These are phyloP conservation scores for Diplolepis rosae DNA, from an alignment of 2,888 invertebrate genomes.

Conservation along the genomic window DNA sequence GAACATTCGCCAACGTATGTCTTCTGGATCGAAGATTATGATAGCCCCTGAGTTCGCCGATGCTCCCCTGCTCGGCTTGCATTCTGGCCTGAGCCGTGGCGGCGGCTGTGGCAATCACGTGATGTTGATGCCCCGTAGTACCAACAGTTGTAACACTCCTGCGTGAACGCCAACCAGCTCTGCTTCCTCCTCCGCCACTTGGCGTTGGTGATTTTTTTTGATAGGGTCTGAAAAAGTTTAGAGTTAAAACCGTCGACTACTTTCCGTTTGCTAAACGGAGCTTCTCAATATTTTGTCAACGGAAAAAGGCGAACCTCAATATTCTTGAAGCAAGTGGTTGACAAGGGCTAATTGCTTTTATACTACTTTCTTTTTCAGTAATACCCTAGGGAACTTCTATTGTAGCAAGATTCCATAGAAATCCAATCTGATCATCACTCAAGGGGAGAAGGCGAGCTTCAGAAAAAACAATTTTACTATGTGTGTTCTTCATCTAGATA, in stretches of 20 bases:
- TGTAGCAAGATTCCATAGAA: constrained; percentile 5
- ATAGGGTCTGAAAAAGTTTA: constrained; percentile 63
- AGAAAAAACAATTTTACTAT: background rate
- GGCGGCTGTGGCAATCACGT: constrained; percentile 70
- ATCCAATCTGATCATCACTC: background rate
- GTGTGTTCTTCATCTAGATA: too few relatives aligned
- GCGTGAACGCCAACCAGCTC: constrained; percentile 70
- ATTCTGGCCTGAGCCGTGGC: constrained; percentile 79
- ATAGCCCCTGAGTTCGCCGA: constrained; percentile 92
- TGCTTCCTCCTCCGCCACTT: constrained; percentile 64
- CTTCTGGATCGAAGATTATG: constrained; percentile 91
- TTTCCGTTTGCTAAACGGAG: background rate
- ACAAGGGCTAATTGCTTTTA: constrained; percentile 7
- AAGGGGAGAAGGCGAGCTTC: background rate
- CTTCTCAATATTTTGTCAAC: background rate
- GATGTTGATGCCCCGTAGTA: constrained; percentile 68
- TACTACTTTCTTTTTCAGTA: constrained; percentile 8
- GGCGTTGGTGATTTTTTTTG: constrained; percentile 73
- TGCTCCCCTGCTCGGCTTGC: constrained; percentile 95
- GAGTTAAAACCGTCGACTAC: background rate
- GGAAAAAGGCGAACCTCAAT: constrained; percentile 22
- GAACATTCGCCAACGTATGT: constrained; percentile 93
- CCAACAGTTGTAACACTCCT: constrained; percentile 71
- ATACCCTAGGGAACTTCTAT: background rate
- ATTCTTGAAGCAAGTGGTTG: background rate